These are phyloP conservation scores for Trachelipus rathkii DNA, from an alignment of 1,140 invertebrate species.

Conservation along the genomic window DNA sequence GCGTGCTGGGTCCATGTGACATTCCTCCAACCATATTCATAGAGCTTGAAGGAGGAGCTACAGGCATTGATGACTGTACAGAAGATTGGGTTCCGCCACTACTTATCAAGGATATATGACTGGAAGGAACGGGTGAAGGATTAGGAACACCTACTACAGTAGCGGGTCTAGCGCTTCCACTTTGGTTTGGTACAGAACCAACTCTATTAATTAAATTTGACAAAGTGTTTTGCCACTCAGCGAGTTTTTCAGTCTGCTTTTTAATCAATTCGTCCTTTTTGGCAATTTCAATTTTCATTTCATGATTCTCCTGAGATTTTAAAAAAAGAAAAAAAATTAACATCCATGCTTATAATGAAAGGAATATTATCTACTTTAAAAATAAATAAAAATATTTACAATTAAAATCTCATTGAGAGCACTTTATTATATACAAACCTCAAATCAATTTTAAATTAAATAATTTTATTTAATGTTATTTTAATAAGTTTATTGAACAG, in stretches of 20 bases:
- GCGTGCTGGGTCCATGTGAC: constrained; percentile 22
- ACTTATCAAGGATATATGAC: constrained; percentile 18
- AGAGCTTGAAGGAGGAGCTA: not conserved
- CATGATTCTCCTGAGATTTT: constrained; percentile 70
- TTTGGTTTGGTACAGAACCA: constrained; percentile 29
- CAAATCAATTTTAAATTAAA: no score
- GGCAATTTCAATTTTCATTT: constrained; percentile 72
- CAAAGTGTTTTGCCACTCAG: constrained; percentile 80
- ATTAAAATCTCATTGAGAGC: no score
- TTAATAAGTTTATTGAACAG: no score
- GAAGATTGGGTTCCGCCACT: not conserved
- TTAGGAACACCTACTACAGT: constrained; percentile 29
- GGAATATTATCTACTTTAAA: constrained; percentile 3
- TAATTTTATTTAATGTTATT: no score
- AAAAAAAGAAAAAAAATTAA: constrained; percentile 20
- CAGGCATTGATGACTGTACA: constrained; percentile 18
- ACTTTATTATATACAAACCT: no score
- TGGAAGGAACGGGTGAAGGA: constrained; percentile 11
- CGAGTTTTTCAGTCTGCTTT: constrained; percentile 83
- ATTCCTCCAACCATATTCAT: constrained; percentile 8
- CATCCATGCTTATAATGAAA: not conserved
- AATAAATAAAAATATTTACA: no score
- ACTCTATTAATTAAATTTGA: constrained; percentile 61
- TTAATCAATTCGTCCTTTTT: constrained; percentile 83
- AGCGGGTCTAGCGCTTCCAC: not conserved